Base-by-base conservation (phyloP, 1,140 invertebrate genomes). In the Brachionus rotundiformis region DNA sequence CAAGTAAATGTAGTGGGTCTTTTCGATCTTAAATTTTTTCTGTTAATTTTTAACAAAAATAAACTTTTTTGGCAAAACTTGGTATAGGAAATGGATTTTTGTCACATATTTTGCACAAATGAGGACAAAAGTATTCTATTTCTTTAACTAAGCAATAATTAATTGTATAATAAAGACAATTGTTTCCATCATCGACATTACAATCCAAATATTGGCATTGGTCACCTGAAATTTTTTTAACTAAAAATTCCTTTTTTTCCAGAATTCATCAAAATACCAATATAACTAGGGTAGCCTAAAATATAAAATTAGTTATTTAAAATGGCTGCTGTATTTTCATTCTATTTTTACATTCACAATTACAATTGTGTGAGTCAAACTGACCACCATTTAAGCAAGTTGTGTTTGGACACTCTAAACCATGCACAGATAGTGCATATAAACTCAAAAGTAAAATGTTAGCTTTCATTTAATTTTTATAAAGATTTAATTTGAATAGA, bases 1-100 rank as follows among this genome's bases (percentile, higher is more conserved):
- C n/a, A n/a, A n/a, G n/a, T n/a, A 41, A 19, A 16, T 23, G 23
- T n/a, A n/a, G n/a, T 33, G 75, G 75, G 3, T 77, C 75, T 77
- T 77, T 77, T 10, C 27, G 59, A 31, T 25, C 59, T 41, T 2
- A 41, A 41, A 41, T 10, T 41, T 11, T 41, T 41, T 4, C 10
- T 1, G n/a, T 1, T 11, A 41, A 41, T 41, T 41, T 41, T 3
- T 41, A 41, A 41, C 3, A 41, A 41, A 39, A 7, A 11, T 41
- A 41, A 41, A 11, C 10, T 13, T 41, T 11, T 41, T 41, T 41
- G n/a, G n/a, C n/a, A n/a, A n/a, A n/a, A 41, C 39, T 13, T 13
- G 39, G 39, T 41, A 41, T 11, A 0, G 1, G 2, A 39, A 2
- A 11, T 11, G 36, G 36, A 11, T 39, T 39, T 39, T 39, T n/a